Evolutionary conservation across 1,140 invertebrate species (phyloP).

Genomic region (Onthophagus taurus): DNA sequence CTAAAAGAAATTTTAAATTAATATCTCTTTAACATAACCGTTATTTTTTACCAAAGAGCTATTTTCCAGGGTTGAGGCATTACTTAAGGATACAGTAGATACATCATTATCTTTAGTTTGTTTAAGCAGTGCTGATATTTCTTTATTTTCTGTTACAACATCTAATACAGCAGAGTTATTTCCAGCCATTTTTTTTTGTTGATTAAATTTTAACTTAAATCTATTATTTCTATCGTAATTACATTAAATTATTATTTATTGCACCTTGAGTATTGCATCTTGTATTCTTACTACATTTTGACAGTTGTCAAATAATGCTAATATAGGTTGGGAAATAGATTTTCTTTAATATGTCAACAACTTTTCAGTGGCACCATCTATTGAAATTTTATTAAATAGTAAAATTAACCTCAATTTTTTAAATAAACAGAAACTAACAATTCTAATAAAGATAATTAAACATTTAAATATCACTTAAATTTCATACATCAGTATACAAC

Average conservation of each 20-base stretch:
- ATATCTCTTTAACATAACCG: conserved; percentile 5
- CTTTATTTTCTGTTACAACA: conserved; percentile 32
- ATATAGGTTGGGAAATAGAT: no score
- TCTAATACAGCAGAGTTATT: conserved; percentile 32
- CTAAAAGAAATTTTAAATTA: conserved; percentile 23
- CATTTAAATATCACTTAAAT: no score
- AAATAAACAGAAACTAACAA: no score
- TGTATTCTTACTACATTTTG: not conserved
- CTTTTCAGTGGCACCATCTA: no score
- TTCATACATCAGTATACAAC: no score
- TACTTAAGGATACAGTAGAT: conserved; percentile 26
- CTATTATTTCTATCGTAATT: not conserved
- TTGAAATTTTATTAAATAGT: no score
- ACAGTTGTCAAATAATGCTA: not conserved
- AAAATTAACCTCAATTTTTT: no score
- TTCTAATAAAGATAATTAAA: no score
- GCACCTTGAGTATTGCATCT: not conserved
- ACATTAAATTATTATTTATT: not conserved
- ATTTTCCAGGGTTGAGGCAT: conserved; percentile 29
- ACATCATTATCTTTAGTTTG: conserved; percentile 27
- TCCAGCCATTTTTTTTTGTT: conserved; percentile 19
- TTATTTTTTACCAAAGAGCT: conserved; percentile 27
- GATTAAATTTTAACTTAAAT: not conserved
- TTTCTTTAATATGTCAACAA: no score
- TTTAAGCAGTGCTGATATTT: conserved; percentile 27